Evolutionary conservation across 2,888 invertebrate genomes (phyloP).

Genomic region (Thymelicus acteon): DNA sequence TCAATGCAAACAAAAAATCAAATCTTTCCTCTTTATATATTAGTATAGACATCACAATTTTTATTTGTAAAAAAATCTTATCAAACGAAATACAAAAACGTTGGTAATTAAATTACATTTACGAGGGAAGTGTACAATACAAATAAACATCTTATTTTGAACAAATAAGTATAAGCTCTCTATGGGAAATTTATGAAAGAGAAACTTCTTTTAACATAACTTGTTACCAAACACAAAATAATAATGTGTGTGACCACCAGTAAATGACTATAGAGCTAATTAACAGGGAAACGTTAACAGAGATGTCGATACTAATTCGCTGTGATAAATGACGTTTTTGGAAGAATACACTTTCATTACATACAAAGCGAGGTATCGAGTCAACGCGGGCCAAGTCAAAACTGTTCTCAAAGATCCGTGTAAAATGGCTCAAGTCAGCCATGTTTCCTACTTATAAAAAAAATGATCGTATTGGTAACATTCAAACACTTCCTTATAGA

Average conservation of each 20-base stretch:
- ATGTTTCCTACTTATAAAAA: too few species aligned
- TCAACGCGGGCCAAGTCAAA: slow-evolving; percentile 50
- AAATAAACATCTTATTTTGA: neutral
- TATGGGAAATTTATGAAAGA: neutral
- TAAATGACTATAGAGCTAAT: slow-evolving; percentile 22
- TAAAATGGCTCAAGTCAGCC: slow-evolving; percentile 40
- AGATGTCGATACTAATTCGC: slow-evolving; percentile 36
- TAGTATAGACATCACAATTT: too few species aligned
- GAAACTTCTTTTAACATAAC: slow-evolving; percentile 6
- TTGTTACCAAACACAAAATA: slow-evolving; percentile 22
- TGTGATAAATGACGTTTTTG: slow-evolving; percentile 49
- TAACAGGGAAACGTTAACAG: slow-evolving; percentile 26
- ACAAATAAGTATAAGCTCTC: neutral
- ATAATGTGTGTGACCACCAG: slow-evolving; percentile 36
- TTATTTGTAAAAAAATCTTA: too few species aligned
- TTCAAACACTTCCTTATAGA: too few species aligned
- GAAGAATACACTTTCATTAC: slow-evolving; percentile 57
- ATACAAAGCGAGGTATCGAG: slow-evolving; percentile 53
- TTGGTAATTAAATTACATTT: too few species aligned
- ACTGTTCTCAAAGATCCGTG: neutral
- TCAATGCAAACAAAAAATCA: too few species aligned
- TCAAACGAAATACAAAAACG: too few species aligned
- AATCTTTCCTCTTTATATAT: too few species aligned
- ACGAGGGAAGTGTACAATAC: too few species aligned
- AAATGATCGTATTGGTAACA: too few species aligned